Conservation (phyloP, 1,140 invertebrate species). For the Halictus rubicundus region DNA sequence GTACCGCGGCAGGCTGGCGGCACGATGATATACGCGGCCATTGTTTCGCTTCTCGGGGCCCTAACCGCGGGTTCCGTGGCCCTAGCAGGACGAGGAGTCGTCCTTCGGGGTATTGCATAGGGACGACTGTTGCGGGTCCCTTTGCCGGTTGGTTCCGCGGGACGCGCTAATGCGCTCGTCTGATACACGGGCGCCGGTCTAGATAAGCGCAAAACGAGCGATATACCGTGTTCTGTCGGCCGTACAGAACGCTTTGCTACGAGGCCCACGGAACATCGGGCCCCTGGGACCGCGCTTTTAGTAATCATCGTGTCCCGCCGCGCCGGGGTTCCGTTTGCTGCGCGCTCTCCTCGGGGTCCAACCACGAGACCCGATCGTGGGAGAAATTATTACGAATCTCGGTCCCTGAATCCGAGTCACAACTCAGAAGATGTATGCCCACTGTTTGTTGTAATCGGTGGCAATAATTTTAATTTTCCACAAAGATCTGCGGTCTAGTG, state of each 20-base stretch:
- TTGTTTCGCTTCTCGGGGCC: slow-evolving; percentile 73
- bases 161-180: slow-evolving; percentile 63
- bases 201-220: slow-evolving; percentile 59
- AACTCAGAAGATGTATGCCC: no score
- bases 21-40: slow-evolving; percentile 80
- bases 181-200: slow-evolving; percentile 49
- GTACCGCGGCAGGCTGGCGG: slow-evolving; percentile 73
- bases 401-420: no score
- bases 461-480: no score
- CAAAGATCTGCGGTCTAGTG: no score
- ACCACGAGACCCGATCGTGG: no score
- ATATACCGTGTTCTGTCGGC: slow-evolving; percentile 45
- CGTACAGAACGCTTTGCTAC: slow-evolving; percentile 36
- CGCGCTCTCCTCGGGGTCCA: neutral
- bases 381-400: no score
- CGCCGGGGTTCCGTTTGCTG: neutral
- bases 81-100: slow-evolving; percentile 6
- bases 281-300: slow-evolving; percentile 34
- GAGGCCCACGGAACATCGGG: slow-evolving; percentile 9
- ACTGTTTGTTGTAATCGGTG: no score
- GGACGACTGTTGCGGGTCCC: slow-evolving; percentile 10
- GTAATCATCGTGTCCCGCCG: slow-evolving; percentile 33
- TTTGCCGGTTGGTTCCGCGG: slow-evolving; percentile 44
- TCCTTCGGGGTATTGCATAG: slow-evolving; percentile 24
- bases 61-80: neutral